Base-by-base conservation (phyloP, 1,140 invertebrate species). In the Anthonomus grandis region DNA sequence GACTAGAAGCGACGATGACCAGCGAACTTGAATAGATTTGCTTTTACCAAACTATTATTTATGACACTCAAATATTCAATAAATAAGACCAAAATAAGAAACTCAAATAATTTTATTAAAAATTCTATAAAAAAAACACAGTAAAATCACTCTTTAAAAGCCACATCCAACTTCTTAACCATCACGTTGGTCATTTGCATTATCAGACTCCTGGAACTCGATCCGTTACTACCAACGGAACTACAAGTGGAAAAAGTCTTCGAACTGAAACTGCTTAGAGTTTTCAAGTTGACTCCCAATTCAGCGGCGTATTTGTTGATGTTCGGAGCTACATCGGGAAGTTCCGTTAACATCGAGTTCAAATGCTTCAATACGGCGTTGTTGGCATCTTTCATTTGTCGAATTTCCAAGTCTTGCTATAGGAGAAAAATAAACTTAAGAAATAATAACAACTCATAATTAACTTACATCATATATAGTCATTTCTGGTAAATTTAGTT, bases 331-430 rank as follows among this genome's bases (percentile, higher is more conserved):
- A 63, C 66, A 57, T 64, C 70, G 23, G 62, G 54, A 62, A 65
- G 59, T 42, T 71, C 62, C 19, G 52, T 62, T 15, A 59, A 64
- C 50, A 77, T 65, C 39, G 76, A 74, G 5, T 64, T 47, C 6
- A 79, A 38, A 42, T 72, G 60, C 37, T 76, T 72, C 2, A 77
- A 45, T 0, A 67, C 70, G 50, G 64, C 68, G 10, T 64, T 65
- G 55, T 78, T 73, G 1, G 57, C 59, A 4, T 71, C 66, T 56
- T 65, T 54, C 17, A 73, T 38, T 45, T 70, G 68, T 22, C 64
- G 57, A 3, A 71, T 66, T 55, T 66, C 62, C 42, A 71, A 56
- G 48, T 73, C 70, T 60, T 60, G 55, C 70, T 73, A 36, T 36
- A 71, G 67, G 50, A 46, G n/a, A 57, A 15, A 21, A 10, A 41